Evolutionary conservation across 2,113 vertebrate genomes (phyloP).

Genomic region (Marmota monax): DNA sequence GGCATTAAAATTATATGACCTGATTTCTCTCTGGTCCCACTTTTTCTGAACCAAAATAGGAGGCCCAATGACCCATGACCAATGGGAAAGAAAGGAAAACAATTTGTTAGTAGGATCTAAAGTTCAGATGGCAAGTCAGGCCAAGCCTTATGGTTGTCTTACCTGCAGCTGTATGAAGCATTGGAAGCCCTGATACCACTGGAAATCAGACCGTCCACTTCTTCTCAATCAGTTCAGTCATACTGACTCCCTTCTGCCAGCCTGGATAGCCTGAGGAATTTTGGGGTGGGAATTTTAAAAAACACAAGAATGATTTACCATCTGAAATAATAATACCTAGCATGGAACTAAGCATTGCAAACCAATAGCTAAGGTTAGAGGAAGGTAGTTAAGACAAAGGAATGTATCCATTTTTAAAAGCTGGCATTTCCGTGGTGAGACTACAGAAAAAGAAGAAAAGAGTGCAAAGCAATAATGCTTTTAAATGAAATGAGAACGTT

Average conservation of each 20-base stretch:
- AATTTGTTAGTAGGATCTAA: background rate
- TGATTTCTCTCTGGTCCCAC: background rate
- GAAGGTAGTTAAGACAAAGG: conserved; percentile 1
- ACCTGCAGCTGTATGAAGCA: accelerated
- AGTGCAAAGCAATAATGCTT: background rate
- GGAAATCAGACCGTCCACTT: background rate
- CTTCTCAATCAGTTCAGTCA: background rate
- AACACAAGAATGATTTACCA: background rate
- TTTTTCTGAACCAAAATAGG: background rate
- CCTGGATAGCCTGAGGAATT: background rate
- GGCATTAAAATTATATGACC: background rate
- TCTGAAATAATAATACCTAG: background rate
- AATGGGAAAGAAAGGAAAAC: background rate
- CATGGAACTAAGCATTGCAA: conserved; percentile 25
- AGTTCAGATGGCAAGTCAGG: background rate
- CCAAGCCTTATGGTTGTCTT: background rate
- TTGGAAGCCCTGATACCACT: background rate
- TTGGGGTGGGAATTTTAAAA: background rate
- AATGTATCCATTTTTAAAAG: background rate
- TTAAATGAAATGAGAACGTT: background rate
- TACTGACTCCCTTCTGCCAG: background rate
- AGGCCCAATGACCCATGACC: background rate
- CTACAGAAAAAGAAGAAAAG: background rate
- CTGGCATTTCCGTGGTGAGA: background rate
- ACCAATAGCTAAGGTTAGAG: background rate